A percentile compares a stretch with the other conserved stretches of the same genome.
Evolutionary conservation across 2,113 vertebrate species (phyloP).

Genomic region (Phyllostomus discolor): DNA sequence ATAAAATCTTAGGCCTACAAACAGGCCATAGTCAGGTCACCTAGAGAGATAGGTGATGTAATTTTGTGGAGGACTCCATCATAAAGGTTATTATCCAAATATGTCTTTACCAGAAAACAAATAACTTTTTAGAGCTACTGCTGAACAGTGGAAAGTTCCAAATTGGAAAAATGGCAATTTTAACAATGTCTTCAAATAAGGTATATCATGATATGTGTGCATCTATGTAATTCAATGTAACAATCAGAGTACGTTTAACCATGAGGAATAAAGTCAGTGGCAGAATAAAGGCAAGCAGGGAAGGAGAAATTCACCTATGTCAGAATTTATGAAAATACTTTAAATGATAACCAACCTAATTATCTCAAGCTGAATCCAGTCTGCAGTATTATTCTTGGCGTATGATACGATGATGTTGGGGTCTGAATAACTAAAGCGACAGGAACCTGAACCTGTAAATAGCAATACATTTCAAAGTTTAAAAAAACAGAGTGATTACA

Average conservation of each 20-base stretch:
- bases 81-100: background rate
- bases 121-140: background rate
- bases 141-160: background rate
- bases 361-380: conserved; percentile 94
- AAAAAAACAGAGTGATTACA: conserved; percentile 55
- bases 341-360: conserved; percentile 88
- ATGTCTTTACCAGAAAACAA: background rate
- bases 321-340: conserved; percentile 43
- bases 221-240: background rate
- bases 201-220: background rate
- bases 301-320: background rate
- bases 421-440: conserved; percentile 96
- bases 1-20: background rate
- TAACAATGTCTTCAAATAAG: background rate
- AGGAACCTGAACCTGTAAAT: conserved; percentile 92
- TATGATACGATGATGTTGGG: conserved; percentile 93
- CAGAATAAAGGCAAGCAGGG: background rate
- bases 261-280: background rate
- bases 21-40: background rate
- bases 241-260: conserved; percentile 40
- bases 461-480: conserved; percentile 71
- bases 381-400: conserved; percentile 87
- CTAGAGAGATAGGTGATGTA: background rate
- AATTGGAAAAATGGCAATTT: background rate
- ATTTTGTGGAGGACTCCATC: background rate